Evolutionary conservation across 2,888 invertebrate genomes (phyloP).

Genomic region (Agrotis ipsilon): DNA sequence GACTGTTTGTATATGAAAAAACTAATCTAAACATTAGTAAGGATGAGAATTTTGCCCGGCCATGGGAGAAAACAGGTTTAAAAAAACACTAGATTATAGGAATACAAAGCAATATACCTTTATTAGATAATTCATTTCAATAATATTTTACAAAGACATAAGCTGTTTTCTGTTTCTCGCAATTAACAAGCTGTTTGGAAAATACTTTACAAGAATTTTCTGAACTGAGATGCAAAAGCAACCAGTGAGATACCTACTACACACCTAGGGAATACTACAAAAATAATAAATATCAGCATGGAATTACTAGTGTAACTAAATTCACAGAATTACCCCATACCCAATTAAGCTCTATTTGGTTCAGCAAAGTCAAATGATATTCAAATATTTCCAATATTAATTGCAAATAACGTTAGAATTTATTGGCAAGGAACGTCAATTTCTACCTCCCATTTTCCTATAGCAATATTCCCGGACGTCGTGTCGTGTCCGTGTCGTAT

Average conservation of each 20-base stretch:
- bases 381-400: constrained; percentile 9
- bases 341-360: constrained; percentile 4
- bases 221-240: background rate
- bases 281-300: constrained; percentile 14
- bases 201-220: background rate
- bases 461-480: constrained; percentile 40
- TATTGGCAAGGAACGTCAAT: constrained; percentile 29
- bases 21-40: background rate
- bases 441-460: constrained; percentile 12
- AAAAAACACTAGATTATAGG: too few relatives aligned
- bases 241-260: background rate
- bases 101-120: background rate
- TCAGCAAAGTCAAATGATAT: constrained; percentile 10
- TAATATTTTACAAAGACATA: too few relatives aligned
- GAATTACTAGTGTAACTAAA: background rate
- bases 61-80: background rate
- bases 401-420: constrained; percentile 4
- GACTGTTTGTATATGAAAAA: background rate
- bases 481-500: constrained; percentile 55
- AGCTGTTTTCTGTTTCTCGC: too few relatives aligned
- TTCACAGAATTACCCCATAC: background rate
- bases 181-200: background rate
- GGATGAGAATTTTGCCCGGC: too few relatives aligned
- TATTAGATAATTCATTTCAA: background rate
- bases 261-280: background rate